Percentiles rank a stretch among this genome's conserved stretches.
These are phyloP conservation scores for Pachliopta kotzebuea DNA, from an alignment of 2,888 invertebrate species.

Conservation along the genomic window DNA sequence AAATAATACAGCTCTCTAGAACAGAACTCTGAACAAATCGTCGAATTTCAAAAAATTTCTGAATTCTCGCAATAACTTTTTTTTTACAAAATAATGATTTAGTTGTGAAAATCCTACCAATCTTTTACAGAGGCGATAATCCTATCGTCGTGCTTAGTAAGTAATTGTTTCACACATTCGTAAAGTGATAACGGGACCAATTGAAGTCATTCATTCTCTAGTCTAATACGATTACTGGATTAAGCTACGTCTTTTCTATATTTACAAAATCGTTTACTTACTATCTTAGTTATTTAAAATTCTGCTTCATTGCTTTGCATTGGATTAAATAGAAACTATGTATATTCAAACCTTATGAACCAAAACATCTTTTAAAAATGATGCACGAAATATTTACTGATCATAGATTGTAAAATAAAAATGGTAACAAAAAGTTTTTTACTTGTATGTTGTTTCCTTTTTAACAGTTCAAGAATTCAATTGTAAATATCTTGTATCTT, in stretches of 20 bases:
- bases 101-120: slow-evolving; percentile 3
- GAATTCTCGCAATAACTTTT: too few species aligned
- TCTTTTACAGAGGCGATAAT: not conserved
- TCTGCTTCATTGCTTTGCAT: not conserved
- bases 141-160: not conserved
- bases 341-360: not conserved
- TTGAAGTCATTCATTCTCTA: slow-evolving; percentile 15
- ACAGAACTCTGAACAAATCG: too few species aligned
- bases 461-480: too few species aligned
- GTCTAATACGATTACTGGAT: slow-evolving; percentile 25
- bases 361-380: too few species aligned
- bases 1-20: too few species aligned
- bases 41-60: too few species aligned
- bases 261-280: slow-evolving; percentile 14
- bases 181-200: slow-evolving; percentile 13
- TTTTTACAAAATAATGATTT: not conserved
- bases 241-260: slow-evolving; percentile 12
- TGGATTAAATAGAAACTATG: not conserved
- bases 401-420: too few species aligned
- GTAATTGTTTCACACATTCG: slow-evolving; percentile 26
- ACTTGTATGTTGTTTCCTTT: too few species aligned
- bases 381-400: too few species aligned
- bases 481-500: too few species aligned
- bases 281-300: not conserved
- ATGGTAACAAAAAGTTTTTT: too few species aligned